Conservation (phyloP, 2,888 invertebrate species). For the Pterostichus niger region DNA sequence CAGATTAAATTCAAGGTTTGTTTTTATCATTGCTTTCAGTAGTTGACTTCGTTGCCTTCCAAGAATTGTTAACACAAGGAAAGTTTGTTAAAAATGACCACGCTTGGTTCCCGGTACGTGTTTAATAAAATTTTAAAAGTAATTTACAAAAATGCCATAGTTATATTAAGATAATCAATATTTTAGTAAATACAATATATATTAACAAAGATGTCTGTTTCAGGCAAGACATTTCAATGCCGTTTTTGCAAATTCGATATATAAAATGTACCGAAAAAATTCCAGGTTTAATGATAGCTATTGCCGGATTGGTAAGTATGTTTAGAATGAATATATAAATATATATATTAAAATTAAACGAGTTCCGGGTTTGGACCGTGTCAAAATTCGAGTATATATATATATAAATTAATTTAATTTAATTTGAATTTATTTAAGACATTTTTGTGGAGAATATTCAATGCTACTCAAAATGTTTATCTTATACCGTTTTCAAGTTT, state of each 20-base stretch:
- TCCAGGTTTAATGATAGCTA: conserved; percentile 3
- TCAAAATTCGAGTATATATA: too few relatives aligned
- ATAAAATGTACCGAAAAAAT: conserved; percentile 45
- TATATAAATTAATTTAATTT: too few relatives aligned
- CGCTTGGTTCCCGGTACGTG: neutral
- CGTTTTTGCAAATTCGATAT: conserved; percentile 20
- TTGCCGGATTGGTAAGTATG: conserved; percentile 29
- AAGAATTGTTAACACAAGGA: neutral
- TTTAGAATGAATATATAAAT: too few relatives aligned
- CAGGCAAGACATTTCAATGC: conserved; percentile 21
- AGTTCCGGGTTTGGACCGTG: too few relatives aligned
- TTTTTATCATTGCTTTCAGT: too few relatives aligned
- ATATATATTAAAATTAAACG: too few relatives aligned
- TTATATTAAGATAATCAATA: neutral
- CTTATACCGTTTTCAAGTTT: too few relatives aligned
- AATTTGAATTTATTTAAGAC: too few relatives aligned
- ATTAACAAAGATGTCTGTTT: neutral
- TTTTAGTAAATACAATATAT: neutral
- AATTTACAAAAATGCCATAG: neutral
- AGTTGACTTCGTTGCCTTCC: too few relatives aligned
- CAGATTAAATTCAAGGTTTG: too few relatives aligned
- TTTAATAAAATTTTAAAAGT: neutral
- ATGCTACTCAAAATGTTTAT: too few relatives aligned
- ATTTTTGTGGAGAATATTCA: too few relatives aligned
- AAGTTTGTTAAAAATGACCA: neutral